Evolutionary conservation across 2,113 vertebrate genomes (phyloP).

Genomic region (Alethe diademata): DNA sequence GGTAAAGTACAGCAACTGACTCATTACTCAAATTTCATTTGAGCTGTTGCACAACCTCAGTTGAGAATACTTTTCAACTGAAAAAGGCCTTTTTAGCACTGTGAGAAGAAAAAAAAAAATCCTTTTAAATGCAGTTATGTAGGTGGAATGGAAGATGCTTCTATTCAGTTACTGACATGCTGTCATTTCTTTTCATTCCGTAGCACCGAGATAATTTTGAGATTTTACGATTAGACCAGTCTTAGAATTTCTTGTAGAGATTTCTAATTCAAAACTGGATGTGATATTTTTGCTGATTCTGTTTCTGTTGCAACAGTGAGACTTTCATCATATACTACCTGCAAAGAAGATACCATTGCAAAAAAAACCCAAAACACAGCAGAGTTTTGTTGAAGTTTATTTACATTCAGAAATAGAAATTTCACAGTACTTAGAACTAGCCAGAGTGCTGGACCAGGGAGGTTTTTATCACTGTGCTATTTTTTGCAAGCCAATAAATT

Average conservation of each 20-base stretch:
- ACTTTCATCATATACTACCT: neutral
- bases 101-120: neutral
- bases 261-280: neutral
- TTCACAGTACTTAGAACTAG: neutral
- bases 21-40: neutral
- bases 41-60: constrained; percentile 17
- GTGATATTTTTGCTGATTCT: neutral
- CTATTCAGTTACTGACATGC: neutral
- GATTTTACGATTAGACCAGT: neutral
- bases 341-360: neutral
- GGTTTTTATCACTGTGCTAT: neutral
- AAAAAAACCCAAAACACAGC: neutral
- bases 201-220: neutral
- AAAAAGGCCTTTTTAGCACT: neutral
- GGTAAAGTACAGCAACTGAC: neutral
- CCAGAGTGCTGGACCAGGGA: neutral
- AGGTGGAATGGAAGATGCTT: neutral
- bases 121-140: neutral
- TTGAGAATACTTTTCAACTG: neutral
- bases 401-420: neutral
- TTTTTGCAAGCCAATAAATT: neutral
- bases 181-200: neutral
- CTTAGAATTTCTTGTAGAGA: neutral
- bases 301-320: neutral
- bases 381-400: neutral